Conservation (phyloP, 2,113 vertebrate genomes). For the Paedocypris sp. region DNA sequence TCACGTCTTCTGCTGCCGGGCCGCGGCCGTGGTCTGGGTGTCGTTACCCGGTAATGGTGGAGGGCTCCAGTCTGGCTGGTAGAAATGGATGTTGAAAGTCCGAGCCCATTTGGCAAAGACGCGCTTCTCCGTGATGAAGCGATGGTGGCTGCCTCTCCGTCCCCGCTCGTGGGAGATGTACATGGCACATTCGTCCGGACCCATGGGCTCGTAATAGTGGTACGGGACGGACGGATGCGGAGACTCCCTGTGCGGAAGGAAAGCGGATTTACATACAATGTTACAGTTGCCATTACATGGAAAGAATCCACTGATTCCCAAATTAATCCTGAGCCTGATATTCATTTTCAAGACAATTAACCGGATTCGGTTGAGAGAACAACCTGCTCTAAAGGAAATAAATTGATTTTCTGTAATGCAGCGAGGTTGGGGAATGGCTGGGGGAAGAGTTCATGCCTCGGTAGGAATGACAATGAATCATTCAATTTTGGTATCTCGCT, state of each 20-base stretch:
- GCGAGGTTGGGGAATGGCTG: constrained; percentile 17
- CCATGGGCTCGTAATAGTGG: constrained; percentile 90
- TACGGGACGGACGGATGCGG: constrained; percentile 83
- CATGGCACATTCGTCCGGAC: constrained; percentile 91
- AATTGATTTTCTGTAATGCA: constrained; percentile 34
- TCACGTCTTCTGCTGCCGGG: constrained; percentile 41
- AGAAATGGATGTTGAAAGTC: constrained; percentile 89
- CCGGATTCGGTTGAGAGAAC: constrained; percentile 28
- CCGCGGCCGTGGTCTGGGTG: background rate
- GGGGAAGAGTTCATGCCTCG: constrained; percentile 26
- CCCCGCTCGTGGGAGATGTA: constrained; percentile 93
- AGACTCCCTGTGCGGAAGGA: constrained; percentile 65
- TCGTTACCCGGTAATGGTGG: constrained; percentile 50
- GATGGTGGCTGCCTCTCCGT: constrained; percentile 89
- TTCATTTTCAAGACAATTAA: constrained; percentile 32
- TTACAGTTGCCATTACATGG: background rate
- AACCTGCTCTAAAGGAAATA: constrained; percentile 21
- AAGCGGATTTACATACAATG: background rate
- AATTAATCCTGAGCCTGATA: constrained; percentile 22
- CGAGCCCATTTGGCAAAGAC: constrained; percentile 93
- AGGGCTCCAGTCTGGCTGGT: constrained; percentile 91
- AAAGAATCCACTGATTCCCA: constrained; percentile 26
- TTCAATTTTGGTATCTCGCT: constrained; percentile 17
- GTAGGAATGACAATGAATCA: constrained; percentile 28
- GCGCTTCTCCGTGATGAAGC: constrained; percentile 94